Evolutionary conservation across 92 coral and sea anemone genomes (phyloP).

Genomic region (Actinernus sp.): DNA sequence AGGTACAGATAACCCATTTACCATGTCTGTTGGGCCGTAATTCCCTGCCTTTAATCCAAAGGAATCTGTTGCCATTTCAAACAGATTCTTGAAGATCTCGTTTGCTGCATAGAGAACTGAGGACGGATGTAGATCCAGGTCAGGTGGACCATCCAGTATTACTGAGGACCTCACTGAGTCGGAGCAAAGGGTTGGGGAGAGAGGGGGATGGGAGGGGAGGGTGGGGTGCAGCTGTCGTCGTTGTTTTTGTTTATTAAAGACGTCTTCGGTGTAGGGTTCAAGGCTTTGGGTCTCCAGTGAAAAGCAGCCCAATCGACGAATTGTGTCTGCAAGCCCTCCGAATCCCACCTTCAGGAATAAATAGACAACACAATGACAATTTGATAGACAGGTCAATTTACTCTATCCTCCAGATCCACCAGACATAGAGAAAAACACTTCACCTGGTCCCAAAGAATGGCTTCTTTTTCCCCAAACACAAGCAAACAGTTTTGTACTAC

Average conservation of each 20-base stretch:
- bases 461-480: too few species aligned
- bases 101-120: constrained; percentile 82
- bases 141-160: constrained; percentile 45
- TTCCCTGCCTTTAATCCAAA: constrained; percentile 77
- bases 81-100: constrained; percentile 86
- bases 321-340: constrained; percentile 92
- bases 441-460: too few species aligned
- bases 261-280: constrained; percentile 47
- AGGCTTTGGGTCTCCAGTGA: constrained; percentile 52
- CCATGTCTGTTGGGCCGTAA: constrained; percentile 40
- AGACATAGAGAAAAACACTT: too few species aligned
- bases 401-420: too few species aligned
- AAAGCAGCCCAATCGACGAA: constrained; percentile 92
- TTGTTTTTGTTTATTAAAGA: too few species aligned
- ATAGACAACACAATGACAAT: too few species aligned
- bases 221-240: too few species aligned
- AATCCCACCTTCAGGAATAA: constrained; percentile 90
- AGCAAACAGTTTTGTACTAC: too few species aligned
- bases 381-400: too few species aligned
- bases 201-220: constrained; percentile 57
- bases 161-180: constrained; percentile 65
- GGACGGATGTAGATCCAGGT: constrained; percentile 56
- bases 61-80: constrained; percentile 97
- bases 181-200: constrained; percentile 50
- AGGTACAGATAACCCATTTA: constrained; percentile 33